Evolutionary conservation across 2,888 invertebrate species (phyloP).

Genomic region (Oxystoma pomonae): DNA sequence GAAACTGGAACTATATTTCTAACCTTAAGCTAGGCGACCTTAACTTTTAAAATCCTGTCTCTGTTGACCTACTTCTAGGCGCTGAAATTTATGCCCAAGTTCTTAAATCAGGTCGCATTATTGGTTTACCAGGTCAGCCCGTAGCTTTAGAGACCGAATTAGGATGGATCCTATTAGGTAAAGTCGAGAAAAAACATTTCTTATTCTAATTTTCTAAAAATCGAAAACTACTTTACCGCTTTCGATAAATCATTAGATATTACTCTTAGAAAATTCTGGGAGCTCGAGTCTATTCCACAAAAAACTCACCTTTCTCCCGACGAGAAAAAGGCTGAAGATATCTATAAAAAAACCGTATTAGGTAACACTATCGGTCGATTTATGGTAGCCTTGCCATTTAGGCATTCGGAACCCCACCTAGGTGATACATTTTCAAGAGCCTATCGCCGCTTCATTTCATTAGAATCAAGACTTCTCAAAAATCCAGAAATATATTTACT

Average conservation of each 20-base stretch:
- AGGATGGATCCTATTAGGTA: neutral
- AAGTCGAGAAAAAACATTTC: no score
- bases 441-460: neutral
- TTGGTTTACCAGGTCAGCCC: neutral
- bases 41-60: neutral
- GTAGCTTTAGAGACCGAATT: neutral
- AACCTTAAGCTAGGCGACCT: no score
- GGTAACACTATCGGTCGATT: neutral
- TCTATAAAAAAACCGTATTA: neutral
- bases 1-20: neutral
- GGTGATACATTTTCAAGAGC: neutral
- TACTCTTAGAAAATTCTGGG: no score
- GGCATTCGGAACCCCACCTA: neutral
- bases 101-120: neutral
- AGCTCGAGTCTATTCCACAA: no score
- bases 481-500: neutral
- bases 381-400: neutral
- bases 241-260: no score
- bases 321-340: neutral
- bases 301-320: neutral
- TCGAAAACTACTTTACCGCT: neutral
- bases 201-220: no score
- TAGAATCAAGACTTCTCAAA: no score
- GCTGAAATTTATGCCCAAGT: neutral
- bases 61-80: neutral